Evolutionary conservation across 2,888 invertebrate genomes (phyloP).

Genomic region (Gonocerus acuteangulatus): DNA sequence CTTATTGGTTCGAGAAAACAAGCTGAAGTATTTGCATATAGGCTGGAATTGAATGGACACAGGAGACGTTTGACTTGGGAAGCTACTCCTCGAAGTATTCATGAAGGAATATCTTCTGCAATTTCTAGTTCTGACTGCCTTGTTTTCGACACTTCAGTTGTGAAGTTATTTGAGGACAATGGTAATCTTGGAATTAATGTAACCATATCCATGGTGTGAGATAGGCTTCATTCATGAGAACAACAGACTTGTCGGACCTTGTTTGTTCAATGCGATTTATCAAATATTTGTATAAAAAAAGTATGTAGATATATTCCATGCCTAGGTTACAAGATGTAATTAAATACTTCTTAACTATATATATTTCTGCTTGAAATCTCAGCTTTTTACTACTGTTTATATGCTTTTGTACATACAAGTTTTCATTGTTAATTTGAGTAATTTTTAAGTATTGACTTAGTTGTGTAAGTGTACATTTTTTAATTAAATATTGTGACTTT

Average conservation of each 20-base stretch:
- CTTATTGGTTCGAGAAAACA: constrained; percentile 97
- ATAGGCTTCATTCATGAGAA: neutral
- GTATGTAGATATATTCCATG: no score
- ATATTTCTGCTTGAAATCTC: no score
- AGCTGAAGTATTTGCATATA: constrained; percentile 97
- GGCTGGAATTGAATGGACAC: constrained; percentile 93
- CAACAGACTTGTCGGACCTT: neutral
- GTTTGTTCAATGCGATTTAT: no score
- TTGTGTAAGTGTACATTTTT: neutral
- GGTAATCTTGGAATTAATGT: constrained; percentile 99
- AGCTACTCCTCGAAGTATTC: constrained; percentile 96
- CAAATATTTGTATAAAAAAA: no score
- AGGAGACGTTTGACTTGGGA: constrained; percentile 95
- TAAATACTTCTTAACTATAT: no score
- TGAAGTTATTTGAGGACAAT: constrained; percentile 97
- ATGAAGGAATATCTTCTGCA: constrained; percentile 95
- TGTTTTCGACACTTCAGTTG: constrained; percentile 96
- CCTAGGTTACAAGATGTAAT: no score
- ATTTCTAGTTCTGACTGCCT: constrained; percentile 97
- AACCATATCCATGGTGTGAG: constrained; percentile 74
- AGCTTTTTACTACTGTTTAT: no score
- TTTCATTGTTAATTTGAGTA: neutral
- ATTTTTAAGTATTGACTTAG: neutral
- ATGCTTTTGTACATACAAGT: neutral
- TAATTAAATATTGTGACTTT: neutral